Evolutionary conservation across 2,888 invertebrate species (phyloP).

Genomic region (Chrysotoxum bicinctum): DNA sequence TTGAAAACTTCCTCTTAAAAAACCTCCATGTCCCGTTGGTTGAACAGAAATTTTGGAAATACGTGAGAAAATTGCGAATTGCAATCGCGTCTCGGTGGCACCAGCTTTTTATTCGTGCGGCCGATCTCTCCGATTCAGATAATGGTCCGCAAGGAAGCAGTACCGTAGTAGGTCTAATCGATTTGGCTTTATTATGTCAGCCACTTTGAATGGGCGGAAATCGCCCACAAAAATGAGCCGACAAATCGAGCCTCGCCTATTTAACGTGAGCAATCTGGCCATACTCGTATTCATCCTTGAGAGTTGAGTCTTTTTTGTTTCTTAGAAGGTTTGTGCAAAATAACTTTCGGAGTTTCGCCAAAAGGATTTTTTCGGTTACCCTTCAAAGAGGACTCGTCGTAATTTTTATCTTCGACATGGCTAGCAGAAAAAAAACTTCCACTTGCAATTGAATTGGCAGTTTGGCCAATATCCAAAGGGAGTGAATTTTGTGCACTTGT

Average conservation of each 20-base stretch:
- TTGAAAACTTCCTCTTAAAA: slow-evolving; percentile 40
- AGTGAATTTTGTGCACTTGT: slow-evolving; percentile 67
- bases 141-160: background rate
- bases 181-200: slow-evolving; percentile 60
- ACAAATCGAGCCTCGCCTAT: slow-evolving; percentile 67
- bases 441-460: slow-evolving; percentile 78
- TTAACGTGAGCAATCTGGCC: slow-evolving; percentile 41
- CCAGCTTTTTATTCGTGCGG: slow-evolving; percentile 51
- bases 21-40: slow-evolving; percentile 25
- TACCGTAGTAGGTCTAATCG: slow-evolving; percentile 10
- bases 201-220: slow-evolving; percentile 58
- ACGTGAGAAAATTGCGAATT: slow-evolving; percentile 68
- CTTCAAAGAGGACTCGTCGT: slow-evolving; percentile 23
- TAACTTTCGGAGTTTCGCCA: slow-evolving; percentile 49
- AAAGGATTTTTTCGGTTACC: slow-evolving; percentile 17
- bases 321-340: slow-evolving; percentile 31
- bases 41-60: slow-evolving; percentile 58
- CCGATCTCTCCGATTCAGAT: slow-evolving; percentile 16
- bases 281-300: slow-evolving; percentile 35
- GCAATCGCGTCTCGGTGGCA: slow-evolving; percentile 63
- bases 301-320: slow-evolving; percentile 15
- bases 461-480: slow-evolving; percentile 79
- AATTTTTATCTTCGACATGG: slow-evolving; percentile 58
- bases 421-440: slow-evolving; percentile 19
- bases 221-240: slow-evolving; percentile 66